Conservation (phyloP, 2,888 invertebrate species). For the Pandemis heparana region DNA sequence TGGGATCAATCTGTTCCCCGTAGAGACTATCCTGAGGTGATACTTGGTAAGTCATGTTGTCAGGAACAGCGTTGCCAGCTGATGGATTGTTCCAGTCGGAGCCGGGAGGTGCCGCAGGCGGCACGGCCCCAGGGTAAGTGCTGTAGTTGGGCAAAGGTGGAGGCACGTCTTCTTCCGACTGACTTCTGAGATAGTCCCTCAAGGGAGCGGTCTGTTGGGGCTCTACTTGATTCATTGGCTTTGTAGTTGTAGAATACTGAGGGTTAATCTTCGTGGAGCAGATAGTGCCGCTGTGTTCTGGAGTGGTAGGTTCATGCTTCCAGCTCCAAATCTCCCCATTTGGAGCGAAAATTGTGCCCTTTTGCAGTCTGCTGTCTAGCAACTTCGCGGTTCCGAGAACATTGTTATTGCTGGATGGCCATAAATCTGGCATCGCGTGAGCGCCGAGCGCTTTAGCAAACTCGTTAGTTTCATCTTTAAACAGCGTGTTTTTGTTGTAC, state of each 20-base stretch:
- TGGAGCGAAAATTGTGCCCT: constrained; percentile 82
- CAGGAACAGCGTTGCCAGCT: constrained; percentile 56
- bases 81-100: constrained; percentile 63
- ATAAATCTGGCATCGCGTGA: constrained; percentile 77
- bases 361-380: constrained; percentile 75
- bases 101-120: constrained; percentile 48
- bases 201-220: constrained; percentile 79
- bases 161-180: constrained; percentile 73
- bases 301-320: constrained; percentile 81
- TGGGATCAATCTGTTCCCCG: constrained; percentile 67
- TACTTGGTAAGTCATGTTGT: constrained; percentile 58
- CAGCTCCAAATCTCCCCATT: constrained; percentile 84
- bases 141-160: constrained; percentile 79
- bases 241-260: constrained; percentile 76
- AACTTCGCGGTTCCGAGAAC: constrained; percentile 73
- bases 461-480: constrained; percentile 84
- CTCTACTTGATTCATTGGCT: constrained; percentile 76
- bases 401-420: constrained; percentile 76
- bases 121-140: constrained; percentile 73
- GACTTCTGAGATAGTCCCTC: constrained; percentile 71
- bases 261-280: constrained; percentile 81
- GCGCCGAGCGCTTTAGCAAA: constrained; percentile 79
- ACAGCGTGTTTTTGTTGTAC: constrained; percentile 81
- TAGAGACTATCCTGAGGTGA: constrained; percentile 57
- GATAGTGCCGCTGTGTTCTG: constrained; percentile 77